Evolutionary conservation across 1,140 invertebrate genomes (phyloP).

Genomic region (Papilio machaon): DNA sequence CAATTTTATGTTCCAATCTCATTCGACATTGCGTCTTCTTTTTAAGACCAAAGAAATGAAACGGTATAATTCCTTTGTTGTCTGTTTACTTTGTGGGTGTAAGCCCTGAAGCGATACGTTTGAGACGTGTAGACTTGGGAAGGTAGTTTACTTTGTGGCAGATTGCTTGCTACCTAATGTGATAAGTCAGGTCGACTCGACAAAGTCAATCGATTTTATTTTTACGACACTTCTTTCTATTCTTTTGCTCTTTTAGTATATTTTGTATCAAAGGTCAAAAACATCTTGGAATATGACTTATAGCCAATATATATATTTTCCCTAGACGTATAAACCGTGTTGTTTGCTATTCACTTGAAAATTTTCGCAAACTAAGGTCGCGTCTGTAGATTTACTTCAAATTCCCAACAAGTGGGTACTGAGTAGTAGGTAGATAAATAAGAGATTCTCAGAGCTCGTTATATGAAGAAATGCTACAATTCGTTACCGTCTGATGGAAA

Average conservation of each 20-base stretch:
- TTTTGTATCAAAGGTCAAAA: slow-evolving; percentile 8
- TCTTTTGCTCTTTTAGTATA: background rate
- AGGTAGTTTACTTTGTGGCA: slow-evolving; percentile 26
- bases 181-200: slow-evolving; percentile 19
- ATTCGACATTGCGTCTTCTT: slow-evolving; percentile 3
- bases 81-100: slow-evolving; percentile 10
- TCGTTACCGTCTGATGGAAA: background rate
- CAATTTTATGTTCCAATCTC: slow-evolving; percentile 1
- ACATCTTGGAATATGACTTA: background rate
- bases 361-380: slow-evolving; percentile 5
- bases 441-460: background rate
- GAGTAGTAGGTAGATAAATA: background rate
- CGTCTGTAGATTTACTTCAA: slow-evolving; percentile 15
- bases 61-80: slow-evolving; percentile 15
- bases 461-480: slow-evolving; percentile 2
- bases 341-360: background rate
- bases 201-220: slow-evolving; percentile 1
- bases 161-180: slow-evolving; percentile 22
- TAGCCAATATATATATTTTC: background rate
- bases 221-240: slow-evolving; percentile 18
- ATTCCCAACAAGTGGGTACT: background rate
- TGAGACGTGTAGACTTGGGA: background rate
- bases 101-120: slow-evolving; percentile 4
- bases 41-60: slow-evolving; percentile 9
- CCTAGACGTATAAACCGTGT: slow-evolving; percentile 2